These are phyloP conservation scores for Caloenas nicobarica DNA, from an alignment of 2,113 vertebrate genomes.

Conservation along the genomic window DNA sequence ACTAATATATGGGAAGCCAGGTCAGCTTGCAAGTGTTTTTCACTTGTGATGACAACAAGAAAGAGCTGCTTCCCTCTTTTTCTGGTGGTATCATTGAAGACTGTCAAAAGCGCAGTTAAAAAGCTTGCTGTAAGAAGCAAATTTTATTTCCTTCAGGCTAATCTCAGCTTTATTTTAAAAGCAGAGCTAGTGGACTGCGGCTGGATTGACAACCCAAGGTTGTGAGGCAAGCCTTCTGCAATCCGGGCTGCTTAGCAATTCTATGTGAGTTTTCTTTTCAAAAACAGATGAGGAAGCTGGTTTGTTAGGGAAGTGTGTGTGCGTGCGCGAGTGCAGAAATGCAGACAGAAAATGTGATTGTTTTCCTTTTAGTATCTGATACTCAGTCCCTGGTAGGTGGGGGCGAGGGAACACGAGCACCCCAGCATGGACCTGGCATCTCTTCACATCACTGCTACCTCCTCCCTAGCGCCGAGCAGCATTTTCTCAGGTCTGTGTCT, in stretches of 20 bases:
- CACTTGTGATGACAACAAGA: not conserved
- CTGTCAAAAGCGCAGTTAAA: not conserved
- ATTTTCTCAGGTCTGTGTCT: not conserved
- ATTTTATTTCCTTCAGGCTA: conserved; percentile 3
- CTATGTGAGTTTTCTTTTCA: not conserved
- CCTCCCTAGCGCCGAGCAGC: not conserved
- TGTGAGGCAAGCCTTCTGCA: not conserved
- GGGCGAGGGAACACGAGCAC: accelerated
- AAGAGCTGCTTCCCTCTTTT: not conserved
- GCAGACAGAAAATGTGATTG: not conserved
- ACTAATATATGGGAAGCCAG: not conserved
- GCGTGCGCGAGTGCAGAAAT: not conserved
- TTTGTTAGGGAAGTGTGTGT: not conserved
- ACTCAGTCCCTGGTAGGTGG: not conserved
- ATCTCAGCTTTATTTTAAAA: not conserved
- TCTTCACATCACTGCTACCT: not conserved
- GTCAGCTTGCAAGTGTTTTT: not conserved
- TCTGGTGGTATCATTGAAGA: not conserved
- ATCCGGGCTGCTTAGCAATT: not conserved
- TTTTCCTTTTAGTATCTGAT: not conserved
- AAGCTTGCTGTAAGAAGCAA: not conserved
- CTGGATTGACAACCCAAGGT: not conserved
- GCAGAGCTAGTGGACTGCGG: not conserved
- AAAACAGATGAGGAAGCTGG: not conserved
- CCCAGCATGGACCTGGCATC: not conserved